Evolutionary conservation across 1,140 invertebrate species (phyloP).

Genomic region (Pseudomyrmex sp.): DNA sequence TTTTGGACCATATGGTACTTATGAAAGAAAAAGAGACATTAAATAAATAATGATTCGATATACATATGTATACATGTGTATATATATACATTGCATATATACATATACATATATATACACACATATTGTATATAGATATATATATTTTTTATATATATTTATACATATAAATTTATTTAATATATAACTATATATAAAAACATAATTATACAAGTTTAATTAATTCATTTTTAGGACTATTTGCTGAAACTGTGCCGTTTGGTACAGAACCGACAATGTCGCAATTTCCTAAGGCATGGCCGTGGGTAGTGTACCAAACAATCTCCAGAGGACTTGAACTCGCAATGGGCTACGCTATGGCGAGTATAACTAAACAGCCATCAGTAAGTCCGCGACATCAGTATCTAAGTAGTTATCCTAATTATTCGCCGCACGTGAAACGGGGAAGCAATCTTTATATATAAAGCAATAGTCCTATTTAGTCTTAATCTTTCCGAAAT

Average conservation of each 20-base stretch:
- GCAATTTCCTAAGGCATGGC: conserved; percentile 81
- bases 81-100: too few relatives aligned
- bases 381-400: conserved; percentile 86
- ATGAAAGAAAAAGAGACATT: not conserved
- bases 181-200: not conserved
- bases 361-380: conserved; percentile 88
- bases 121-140: too few relatives aligned
- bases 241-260: conserved; percentile 75
- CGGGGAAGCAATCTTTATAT: conserved; percentile 82
- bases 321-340: conserved; percentile 85
- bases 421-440: conserved; percentile 84
- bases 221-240: conserved; percentile 73
- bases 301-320: conserved; percentile 87
- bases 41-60: too few relatives aligned
- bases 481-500: conserved; percentile 49
- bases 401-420: conserved; percentile 84
- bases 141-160: too few relatives aligned
- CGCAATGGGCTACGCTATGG: conserved; percentile 87
- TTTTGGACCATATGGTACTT: conserved; percentile 85
- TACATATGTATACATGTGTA: too few relatives aligned
- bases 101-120: too few relatives aligned
- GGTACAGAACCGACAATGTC: conserved; percentile 63
- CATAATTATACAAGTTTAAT: not conserved
- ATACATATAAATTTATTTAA: not conserved
- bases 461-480: conserved; percentile 64